Evolutionary conservation across 2,888 invertebrate genomes (phyloP), one percentile per base, ranked within the genome.

Genomic region (Cerastis rubricosa): DNA sequence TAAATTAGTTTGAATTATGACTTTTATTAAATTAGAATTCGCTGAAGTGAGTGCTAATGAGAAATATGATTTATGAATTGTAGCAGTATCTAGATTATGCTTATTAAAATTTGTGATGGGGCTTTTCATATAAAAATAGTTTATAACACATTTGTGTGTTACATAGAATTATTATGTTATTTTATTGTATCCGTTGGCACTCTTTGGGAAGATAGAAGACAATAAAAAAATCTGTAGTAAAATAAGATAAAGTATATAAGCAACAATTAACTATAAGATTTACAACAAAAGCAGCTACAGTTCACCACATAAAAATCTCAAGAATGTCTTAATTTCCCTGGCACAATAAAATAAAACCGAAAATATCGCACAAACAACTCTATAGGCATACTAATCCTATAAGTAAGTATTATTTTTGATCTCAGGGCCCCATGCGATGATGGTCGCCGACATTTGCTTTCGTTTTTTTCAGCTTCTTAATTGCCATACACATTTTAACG

Each of bases 381-480:
- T 88, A 85, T 92, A 87, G 43, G 79, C 78, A 76, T 85, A 68
- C 71, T 78, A 82, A 80, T 84, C 83, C 77, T 77, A 75, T 76
- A 86, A 87, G 88, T 85, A 84, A 87, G 86, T 85, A 87, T 91
- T 92, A 92, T 92, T 96, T 95, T 92, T 90, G 91, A 94, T 91
- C 90, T 89, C 80, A 83, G 90, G 90, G 93, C 94, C 94, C 94
- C 95, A 94, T 94, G 93, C 94, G 92, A 92, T 91, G 95, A 92
- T 92, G 92, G 92, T 90, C 90, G 90, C 89, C 91, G 93, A 92
- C 94, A 92, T 92, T 93, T 91, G 92, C 88, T 87, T 89, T 87
- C 76, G 89, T 94, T 95, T 95, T 95, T 95, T 95, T 94, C 93
- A 91, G 89, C 85, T 86, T 87, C 91, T 93, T 96, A 95, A 96